A percentile compares a stretch with the other conserved stretches of the same genome.
phyloP scores from a whole-genome alignment of 2,797 vertebrate genomes.

The Darevskia nairensis region DNA sequence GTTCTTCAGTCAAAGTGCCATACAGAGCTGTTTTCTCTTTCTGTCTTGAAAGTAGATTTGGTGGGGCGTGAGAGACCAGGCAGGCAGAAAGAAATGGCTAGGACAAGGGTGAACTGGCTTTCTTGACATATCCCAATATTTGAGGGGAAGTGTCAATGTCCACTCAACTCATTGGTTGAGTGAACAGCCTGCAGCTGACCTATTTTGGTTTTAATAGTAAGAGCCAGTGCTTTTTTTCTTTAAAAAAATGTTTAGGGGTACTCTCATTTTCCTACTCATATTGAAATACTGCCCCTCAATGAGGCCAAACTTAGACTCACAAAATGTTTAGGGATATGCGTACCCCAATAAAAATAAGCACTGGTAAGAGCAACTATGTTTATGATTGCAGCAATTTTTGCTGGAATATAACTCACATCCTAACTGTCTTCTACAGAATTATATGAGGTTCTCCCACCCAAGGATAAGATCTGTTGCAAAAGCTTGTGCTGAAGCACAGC shows the following conservation, averaged over 20 bases:
- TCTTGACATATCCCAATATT: background rate
- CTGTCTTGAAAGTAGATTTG: too few species aligned
- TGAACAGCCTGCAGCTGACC: background rate
- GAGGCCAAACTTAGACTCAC: too few species aligned
- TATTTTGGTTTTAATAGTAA: background rate
- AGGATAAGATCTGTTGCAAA: constrained; percentile 23
- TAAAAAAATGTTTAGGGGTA: too few species aligned
- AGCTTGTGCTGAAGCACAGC: background rate
- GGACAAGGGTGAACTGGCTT: background rate
- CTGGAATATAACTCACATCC: constrained; percentile 25
- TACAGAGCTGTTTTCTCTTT: background rate
- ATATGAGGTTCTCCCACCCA: background rate
- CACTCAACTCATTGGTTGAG: background rate
- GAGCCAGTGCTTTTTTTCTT: too few species aligned
- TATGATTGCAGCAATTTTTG: background rate
- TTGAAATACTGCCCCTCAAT: too few species aligned
- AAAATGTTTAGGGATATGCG: too few species aligned
- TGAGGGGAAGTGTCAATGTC: background rate
- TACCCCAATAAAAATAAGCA: too few species aligned
- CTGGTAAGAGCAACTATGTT: background rate
- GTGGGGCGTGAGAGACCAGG: too few species aligned
- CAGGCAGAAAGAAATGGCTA: background rate
- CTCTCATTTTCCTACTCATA: too few species aligned
- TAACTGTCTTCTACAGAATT: constrained; percentile 34
- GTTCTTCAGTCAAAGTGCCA: background rate